Evolutionary conservation across 2,797 vertebrate genomes (phyloP), one percentile per base, ranked within the genome.

Genomic region (Rhinichthys osculus): DNA sequence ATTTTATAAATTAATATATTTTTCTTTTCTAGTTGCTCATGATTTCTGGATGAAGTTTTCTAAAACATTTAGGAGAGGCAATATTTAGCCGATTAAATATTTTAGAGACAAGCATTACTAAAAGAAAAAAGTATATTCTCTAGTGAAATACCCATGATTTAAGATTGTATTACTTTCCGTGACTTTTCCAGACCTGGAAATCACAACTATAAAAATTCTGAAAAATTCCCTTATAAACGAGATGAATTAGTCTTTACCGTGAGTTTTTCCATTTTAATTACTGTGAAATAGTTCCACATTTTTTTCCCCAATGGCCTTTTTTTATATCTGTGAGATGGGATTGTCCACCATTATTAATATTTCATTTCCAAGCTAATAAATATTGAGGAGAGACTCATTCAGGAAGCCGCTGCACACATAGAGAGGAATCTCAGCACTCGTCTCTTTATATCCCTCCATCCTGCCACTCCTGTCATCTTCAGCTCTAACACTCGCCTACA

Each of bases 281-380:
- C 69, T 11, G 35, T 54, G 17, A 82, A 62, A 82, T 23, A 44
- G 59, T 33, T 21, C n/a, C 82, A 80, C 38, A 17, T 3, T 23
- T 78, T 38, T 14, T 57, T 4, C 3, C 7, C 5, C 54, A 59
- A 42, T n/a, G 11, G 35, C 10, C 13, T 66, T 79, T 80, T 27
- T 62, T 40, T n/a, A 13, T 14, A 23, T 81, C 64, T 59, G 66
- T 71, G 33, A 82, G 52, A 57, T 57, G 50, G 21, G 79, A 33
- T 59, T 80, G 52, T 38, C 57, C 57, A 6, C n/a, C n/a, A 44
- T 71, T 42, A 57, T 57, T 70, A 59, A 80, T 50, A 35, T 71
- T 72, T 80, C 30, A 59, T 80, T 64, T 64, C 5, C 38, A 73
- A 4, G 16, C 69, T 72, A 27, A 79, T 79, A 85, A 85, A 85